Percentiles rank a stretch among this genome's conserved stretches.
These are phyloP conservation scores for Corythaixoides concolor DNA, from an alignment of 2,113 vertebrate genomes.

Conservation along the genomic window DNA sequence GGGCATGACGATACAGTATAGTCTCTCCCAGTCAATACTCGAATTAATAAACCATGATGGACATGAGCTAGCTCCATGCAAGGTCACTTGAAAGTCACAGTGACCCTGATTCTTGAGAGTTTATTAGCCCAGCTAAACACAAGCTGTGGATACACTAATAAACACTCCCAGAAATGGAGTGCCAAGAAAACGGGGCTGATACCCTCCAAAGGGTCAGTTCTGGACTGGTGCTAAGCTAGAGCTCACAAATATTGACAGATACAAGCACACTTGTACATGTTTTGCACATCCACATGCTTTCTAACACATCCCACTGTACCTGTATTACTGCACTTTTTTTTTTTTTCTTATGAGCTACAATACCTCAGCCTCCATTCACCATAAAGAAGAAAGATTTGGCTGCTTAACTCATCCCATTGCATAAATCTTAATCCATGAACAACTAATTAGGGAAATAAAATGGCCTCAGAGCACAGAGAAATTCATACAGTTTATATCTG, in stretches of 20 bases:
- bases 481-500: not conserved
- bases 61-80: not conserved
- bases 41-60: constrained; percentile 4
- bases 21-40: not conserved
- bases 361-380: not conserved
- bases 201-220: not conserved
- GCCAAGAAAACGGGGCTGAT: not conserved
- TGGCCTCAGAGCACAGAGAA: not conserved
- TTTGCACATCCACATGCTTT: not conserved
- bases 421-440: not conserved
- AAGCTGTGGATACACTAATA: not conserved
- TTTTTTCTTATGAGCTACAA: not conserved
- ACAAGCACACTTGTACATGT: not conserved
- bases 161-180: not conserved
- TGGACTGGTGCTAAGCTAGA: not conserved
- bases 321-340: not conserved
- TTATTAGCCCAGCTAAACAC: not conserved
- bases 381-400: not conserved
- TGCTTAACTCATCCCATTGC: not conserved
- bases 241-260: not conserved
- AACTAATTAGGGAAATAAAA: constrained; percentile 15
- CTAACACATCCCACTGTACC: not conserved
- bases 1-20: not conserved
- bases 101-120: not conserved
- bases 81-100: not conserved